Conservation (phyloP, 2,888 invertebrate species). For the Macroteleia sp. region DNA sequence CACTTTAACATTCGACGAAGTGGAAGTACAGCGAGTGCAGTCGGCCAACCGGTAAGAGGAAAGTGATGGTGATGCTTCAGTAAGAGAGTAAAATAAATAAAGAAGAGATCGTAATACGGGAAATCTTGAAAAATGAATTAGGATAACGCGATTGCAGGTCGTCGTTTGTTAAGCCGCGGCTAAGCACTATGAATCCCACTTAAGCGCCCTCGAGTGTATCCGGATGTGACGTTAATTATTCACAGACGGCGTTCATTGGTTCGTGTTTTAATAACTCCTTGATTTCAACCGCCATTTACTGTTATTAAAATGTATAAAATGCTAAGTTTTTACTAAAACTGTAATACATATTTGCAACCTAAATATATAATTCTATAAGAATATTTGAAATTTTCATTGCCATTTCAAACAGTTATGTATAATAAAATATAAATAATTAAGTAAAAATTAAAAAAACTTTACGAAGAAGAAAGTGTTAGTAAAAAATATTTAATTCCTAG, state of each 20-base stretch:
- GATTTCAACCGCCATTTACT: too few relatives aligned
- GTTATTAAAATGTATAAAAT: too few relatives aligned
- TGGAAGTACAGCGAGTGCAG: conserved; percentile 17
- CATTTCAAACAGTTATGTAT: too few relatives aligned
- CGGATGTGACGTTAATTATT: conserved; percentile 23
- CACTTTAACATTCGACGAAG: too few relatives aligned
- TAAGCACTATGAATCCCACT: conserved; percentile 24
- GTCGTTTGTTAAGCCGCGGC: conserved; percentile 21
- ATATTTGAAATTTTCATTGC: too few relatives aligned
- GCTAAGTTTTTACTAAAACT: neutral
- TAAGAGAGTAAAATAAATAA: conserved; percentile 31
- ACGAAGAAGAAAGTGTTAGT: too few relatives aligned
- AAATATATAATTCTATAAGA: too few relatives aligned
- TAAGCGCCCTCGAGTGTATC: conserved; percentile 20
- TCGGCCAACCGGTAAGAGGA: conserved; percentile 26
- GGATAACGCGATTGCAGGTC: conserved; percentile 30
- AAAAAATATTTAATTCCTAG: too few relatives aligned
- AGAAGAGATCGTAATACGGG: conserved; percentile 17
- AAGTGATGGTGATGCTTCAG: conserved; percentile 33
- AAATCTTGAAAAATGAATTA: conserved; percentile 54
- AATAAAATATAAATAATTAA: too few relatives aligned
- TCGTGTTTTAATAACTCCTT: conserved; percentile 4
- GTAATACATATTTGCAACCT: too few relatives aligned
- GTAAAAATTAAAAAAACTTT: too few relatives aligned
- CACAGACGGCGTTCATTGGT: neutral